phyloP scores from a whole-genome alignment of 2,797 vertebrate genomes.

The Tamandua tetradactyla region DNA sequence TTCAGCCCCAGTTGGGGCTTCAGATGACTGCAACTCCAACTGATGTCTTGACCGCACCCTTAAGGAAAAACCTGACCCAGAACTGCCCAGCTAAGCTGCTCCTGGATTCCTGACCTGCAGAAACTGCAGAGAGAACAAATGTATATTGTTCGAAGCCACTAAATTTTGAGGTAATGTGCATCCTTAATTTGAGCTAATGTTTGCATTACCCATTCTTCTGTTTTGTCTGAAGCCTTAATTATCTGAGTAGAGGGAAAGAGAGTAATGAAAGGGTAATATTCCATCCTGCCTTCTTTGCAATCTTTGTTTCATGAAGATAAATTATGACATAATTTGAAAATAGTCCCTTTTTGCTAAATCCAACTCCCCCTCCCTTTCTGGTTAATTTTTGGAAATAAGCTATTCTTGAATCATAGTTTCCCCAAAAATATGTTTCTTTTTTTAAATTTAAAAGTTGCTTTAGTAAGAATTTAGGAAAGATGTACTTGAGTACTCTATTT shows the following conservation, averaged over 20 bases:
- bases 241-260: not conserved
- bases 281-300: not conserved
- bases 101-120: not conserved
- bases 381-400: not conserved
- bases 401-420: constrained; percentile 8
- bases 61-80: not conserved
- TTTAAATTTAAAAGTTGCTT: constrained; percentile 2
- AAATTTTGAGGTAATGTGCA: not conserved
- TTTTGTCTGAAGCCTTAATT: not conserved
- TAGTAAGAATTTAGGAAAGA: not conserved
- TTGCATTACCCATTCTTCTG: not conserved
- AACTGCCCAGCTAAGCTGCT: not conserved
- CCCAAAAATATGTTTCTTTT: not conserved
- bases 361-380: not conserved
- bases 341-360: not conserved
- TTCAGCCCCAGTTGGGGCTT: not conserved
- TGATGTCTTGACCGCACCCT: not conserved
- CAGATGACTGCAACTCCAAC: not conserved
- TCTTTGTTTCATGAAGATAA: not conserved
- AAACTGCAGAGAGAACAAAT: not conserved
- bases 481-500: not conserved
- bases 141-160: not conserved
- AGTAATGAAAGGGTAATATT: not conserved
- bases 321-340: not conserved
- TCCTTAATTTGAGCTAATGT: not conserved